Evolutionary conservation across 2,888 invertebrate genomes (phyloP).

Genomic region (Drosophila emarginata): DNA sequence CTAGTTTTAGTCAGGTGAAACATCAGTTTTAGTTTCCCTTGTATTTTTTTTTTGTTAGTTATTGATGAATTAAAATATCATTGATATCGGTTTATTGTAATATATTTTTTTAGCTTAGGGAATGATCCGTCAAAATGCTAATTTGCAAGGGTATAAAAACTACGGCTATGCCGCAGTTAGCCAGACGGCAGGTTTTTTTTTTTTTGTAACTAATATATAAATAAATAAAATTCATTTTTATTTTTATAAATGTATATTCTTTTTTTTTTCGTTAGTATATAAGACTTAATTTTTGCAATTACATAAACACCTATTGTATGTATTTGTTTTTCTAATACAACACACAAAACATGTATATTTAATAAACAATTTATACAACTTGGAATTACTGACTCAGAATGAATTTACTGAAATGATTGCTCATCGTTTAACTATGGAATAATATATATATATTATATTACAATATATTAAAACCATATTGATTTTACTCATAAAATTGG

Average conservation of each 20-base stretch:
- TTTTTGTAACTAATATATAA: background rate
- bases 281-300: slow-evolving; percentile 13
- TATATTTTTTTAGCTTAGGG: background rate
- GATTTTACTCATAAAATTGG: too few relatives aligned
- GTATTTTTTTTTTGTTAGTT: background rate
- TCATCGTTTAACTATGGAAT: background rate
- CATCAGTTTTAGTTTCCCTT: background rate
- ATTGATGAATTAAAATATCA: background rate
- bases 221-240: slow-evolving; percentile 1
- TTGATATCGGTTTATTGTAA: background rate
- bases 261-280: slow-evolving; percentile 2
- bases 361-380: slow-evolving; percentile 43
- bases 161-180: slow-evolving; percentile 1
- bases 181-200: background rate
- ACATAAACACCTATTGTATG: slow-evolving; percentile 2
- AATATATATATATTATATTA: too few relatives aligned
- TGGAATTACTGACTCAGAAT: slow-evolving; percentile 17
- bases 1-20: background rate
- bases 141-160: slow-evolving; percentile 3
- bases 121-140: background rate
- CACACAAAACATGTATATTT: slow-evolving; percentile 36
- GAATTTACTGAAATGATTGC: background rate
- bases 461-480: too few relatives aligned
- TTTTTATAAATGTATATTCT: background rate
- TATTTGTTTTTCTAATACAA: slow-evolving; percentile 14